A percentile compares a stretch with the other conserved stretches of the same genome.
These are phyloP conservation scores for Ectropis grisescens DNA, from an alignment of 1,140 invertebrate species.

Conservation along the genomic window DNA sequence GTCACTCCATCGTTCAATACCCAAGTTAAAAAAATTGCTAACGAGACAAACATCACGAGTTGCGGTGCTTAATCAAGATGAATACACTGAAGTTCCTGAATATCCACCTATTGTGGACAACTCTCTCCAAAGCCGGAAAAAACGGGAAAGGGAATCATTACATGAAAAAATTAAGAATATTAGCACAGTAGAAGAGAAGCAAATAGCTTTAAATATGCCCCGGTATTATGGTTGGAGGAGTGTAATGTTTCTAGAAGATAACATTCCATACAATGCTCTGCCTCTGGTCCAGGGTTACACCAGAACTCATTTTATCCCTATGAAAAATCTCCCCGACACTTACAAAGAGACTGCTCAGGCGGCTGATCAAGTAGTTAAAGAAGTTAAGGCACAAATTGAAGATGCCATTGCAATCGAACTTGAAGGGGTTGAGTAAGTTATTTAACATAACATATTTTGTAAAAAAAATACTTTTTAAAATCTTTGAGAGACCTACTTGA, in stretches of 20 bases:
- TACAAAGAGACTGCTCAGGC: conserved; percentile 68
- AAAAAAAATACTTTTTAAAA: too few species aligned
- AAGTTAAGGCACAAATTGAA: conserved; percentile 72
- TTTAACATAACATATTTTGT: too few species aligned
- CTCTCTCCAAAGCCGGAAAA: conserved; percentile 44
- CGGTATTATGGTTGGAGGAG: conserved; percentile 83
- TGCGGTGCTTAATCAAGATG: conserved; percentile 29
- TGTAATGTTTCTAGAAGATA: conserved; percentile 72
- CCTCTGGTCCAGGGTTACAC: conserved; percentile 79
- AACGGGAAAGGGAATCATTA: conserved; percentile 53
- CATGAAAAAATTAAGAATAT: conserved; percentile 74
- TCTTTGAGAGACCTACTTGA: too few species aligned
- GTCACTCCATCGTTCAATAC: conserved; percentile 28
- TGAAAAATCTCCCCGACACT: conserved; percentile 67
- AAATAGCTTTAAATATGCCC: conserved; percentile 84
- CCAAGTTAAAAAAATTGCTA: conserved; percentile 29
- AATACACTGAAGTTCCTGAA: conserved; percentile 59
- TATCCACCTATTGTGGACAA: conserved; percentile 77
- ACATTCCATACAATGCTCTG: conserved; percentile 77
- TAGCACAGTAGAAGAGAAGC: conserved; percentile 85
- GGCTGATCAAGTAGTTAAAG: conserved; percentile 46
- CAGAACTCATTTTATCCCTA: conserved; percentile 73
- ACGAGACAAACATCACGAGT: conserved; percentile 27
- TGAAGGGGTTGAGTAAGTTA: conserved; percentile 69
- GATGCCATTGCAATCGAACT: conserved; percentile 73